Evolutionary conservation across 2,888 invertebrate species (phyloP).

Genomic region (Pogonocherus hispidulus): DNA sequence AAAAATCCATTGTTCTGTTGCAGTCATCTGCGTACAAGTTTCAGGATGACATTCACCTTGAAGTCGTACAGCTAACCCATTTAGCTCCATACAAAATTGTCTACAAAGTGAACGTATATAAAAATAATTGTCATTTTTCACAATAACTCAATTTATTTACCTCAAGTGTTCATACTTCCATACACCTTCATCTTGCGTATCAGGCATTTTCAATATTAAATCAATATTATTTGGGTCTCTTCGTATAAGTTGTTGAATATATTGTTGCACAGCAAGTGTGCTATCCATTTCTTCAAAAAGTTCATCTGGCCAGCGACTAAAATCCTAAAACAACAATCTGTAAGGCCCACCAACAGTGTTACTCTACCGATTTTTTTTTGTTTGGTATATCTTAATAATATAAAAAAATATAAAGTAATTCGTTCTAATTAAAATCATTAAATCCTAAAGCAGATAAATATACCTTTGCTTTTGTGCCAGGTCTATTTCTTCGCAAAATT

Average conservation of each 20-base stretch:
- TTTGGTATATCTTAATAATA: neutral
- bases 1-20: conserved; percentile 99
- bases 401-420: neutral
- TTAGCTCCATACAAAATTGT: conserved; percentile 99
- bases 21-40: conserved; percentile 99
- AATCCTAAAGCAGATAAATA: neutral
- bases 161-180: conserved; percentile 99
- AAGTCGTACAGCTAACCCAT: conserved; percentile 96
- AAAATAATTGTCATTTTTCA: conserved; percentile 3
- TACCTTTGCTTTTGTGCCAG: conserved; percentile 92
- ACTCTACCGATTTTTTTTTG: neutral
- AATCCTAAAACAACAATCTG: conserved; percentile 77
- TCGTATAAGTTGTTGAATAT: conserved; percentile 97
- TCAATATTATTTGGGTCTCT: conserved; percentile 94
- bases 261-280: conserved; percentile 97
- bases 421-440: neutral
- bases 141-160: conserved; percentile 66
- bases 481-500: conserved; percentile 89
- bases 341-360: neutral
- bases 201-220: conserved; percentile 94
- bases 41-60: conserved; percentile 98
- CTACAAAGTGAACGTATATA: too few relatives aligned
- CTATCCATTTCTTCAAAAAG: conserved; percentile 99
- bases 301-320: conserved; percentile 98
- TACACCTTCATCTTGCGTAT: conserved; percentile 97